Evolutionary conservation across 2,797 vertebrate genomes (phyloP), one percentile per base, ranked within the genome.

Genomic region (Lycodopsis pacificus): DNA sequence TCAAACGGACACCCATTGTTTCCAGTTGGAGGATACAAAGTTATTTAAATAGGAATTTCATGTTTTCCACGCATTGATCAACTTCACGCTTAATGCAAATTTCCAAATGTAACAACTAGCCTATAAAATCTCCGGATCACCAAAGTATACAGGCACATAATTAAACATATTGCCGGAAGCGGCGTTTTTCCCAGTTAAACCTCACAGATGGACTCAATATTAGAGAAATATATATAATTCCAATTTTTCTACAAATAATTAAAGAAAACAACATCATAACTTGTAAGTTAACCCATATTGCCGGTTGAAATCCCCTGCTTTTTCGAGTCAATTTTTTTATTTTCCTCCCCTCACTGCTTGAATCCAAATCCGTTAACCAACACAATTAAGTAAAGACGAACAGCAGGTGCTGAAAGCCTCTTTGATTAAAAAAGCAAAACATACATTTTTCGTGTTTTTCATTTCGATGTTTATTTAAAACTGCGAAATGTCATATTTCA

Each of bases 391-490:
- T 5, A 22, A n/a, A 44, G 34, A 53, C 44, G 5, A 20, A 1
- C n/a, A 34, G 14, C 0, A 13, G 19, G 11, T 4, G 14, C 22
- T 7, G 2, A 22, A 46, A 40, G 8, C 10, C 4, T 40, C n/a
- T 36, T n/a, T 30, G 10, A 14, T 25, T 38, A 30, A 49, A 49
- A 32, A 25, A 57, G 1, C 1, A 44, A 20, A 19, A 32, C 1
- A 8, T 0, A 36, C 34, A 27, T n/a, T 9, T 22, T 20, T 32
- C 0, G 8, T 46, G 3, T 9, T 1, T 19, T 11, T 58, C 0
- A 12, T 2, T n/a, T 27, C 27, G 2, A 34, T 65, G 8, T 59
- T 36, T 4, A 12, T 14, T 57, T 19, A 13, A 34, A 30, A 32
- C 38, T 6, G 10, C 3, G 7, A 40, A 72, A 36, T 2, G 34